Conservation (phyloP, 2,888 invertebrate species). For the Dynastes tityus region DNA sequence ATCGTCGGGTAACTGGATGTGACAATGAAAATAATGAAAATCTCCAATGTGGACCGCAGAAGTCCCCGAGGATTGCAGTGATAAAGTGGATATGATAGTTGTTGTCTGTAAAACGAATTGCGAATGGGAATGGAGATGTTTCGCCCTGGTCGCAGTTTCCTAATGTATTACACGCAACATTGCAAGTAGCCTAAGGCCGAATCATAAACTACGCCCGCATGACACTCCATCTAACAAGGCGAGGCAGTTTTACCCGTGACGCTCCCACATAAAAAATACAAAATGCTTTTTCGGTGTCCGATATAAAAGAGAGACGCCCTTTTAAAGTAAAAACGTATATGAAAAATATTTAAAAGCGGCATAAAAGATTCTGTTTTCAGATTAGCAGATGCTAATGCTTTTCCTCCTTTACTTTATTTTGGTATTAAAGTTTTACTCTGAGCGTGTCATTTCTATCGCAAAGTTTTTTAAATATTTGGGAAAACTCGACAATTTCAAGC, state of each 20-base stretch:
- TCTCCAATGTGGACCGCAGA: slow-evolving; percentile 47
- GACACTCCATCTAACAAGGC: slow-evolving; percentile 57
- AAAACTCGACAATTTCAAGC: no score
- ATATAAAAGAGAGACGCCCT: neutral
- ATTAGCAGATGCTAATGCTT: neutral
- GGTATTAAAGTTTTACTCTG: neutral
- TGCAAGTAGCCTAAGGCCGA: slow-evolving; percentile 56
- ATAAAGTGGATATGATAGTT: slow-evolving; percentile 57
- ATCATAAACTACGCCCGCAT: slow-evolving; percentile 59
- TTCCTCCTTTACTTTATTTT: neutral
- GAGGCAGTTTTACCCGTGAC: slow-evolving; percentile 54
- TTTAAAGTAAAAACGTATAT: slow-evolving; percentile 33
- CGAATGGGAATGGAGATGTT: slow-evolving; percentile 50
- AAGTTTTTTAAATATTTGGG: no score
- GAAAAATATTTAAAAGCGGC: slow-evolving; percentile 7
- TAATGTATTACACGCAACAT: slow-evolving; percentile 57
- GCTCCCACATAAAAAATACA: slow-evolving; percentile 51
- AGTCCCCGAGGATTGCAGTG: slow-evolving; percentile 55
- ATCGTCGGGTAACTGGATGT: slow-evolving; percentile 48
- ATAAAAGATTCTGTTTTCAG: slow-evolving; percentile 4
- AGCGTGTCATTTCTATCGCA: no score
- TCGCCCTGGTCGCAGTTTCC: slow-evolving; percentile 42
- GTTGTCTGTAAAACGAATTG: slow-evolving; percentile 56
- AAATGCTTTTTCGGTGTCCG: slow-evolving; percentile 46
- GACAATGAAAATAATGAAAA: slow-evolving; percentile 54